A percentile compares a stretch with the other conserved stretches of the same genome.
These are phyloP conservation scores for Drosophila infuscata DNA, from an alignment of 2,888 invertebrate species.

Conservation along the genomic window DNA sequence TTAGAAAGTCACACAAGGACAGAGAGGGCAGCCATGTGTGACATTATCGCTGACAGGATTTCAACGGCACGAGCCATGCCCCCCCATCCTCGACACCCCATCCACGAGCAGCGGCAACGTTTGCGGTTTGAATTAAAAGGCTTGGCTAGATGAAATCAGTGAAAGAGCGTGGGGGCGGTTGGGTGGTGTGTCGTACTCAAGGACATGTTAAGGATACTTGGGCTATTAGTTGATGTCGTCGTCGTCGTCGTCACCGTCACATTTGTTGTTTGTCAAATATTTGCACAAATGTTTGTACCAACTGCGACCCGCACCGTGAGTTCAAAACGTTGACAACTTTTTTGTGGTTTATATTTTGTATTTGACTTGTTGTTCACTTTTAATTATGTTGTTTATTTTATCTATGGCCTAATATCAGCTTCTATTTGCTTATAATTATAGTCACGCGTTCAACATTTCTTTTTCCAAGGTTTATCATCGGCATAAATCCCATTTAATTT, in stretches of 20 bases:
- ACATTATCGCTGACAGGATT: slow-evolving; percentile 73
- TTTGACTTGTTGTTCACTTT: slow-evolving; percentile 68
- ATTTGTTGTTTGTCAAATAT: slow-evolving; percentile 66
- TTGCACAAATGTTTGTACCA: slow-evolving; percentile 69
- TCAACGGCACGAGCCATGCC: slow-evolving; percentile 45
- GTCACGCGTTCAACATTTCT: slow-evolving; percentile 37
- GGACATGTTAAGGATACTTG: slow-evolving; percentile 68
- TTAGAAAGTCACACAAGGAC: slow-evolving; percentile 67
- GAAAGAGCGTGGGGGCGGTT: neutral
- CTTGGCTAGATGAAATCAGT: slow-evolving; percentile 45
- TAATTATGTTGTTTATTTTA: slow-evolving; percentile 77
- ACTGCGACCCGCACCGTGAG: slow-evolving; percentile 62
- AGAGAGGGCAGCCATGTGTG: slow-evolving; percentile 64
- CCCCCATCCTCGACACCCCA: slow-evolving; percentile 52
- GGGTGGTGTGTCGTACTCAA: slow-evolving; percentile 36
- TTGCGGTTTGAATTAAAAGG: slow-evolving; percentile 50
- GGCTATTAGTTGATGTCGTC: slow-evolving; percentile 66
- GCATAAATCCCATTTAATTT: slow-evolving; percentile 64
- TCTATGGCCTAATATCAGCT: slow-evolving; percentile 52
- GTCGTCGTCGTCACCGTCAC: slow-evolving; percentile 35
- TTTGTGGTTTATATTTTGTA: slow-evolving; percentile 31
- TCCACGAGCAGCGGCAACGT: neutral
- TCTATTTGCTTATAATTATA: slow-evolving; percentile 81
- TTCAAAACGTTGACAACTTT: slow-evolving; percentile 57
- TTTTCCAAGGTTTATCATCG: slow-evolving; percentile 36